Evolutionary conservation across 1,140 invertebrate species (phyloP).

Genomic region (Hypothenemus hampei): DNA sequence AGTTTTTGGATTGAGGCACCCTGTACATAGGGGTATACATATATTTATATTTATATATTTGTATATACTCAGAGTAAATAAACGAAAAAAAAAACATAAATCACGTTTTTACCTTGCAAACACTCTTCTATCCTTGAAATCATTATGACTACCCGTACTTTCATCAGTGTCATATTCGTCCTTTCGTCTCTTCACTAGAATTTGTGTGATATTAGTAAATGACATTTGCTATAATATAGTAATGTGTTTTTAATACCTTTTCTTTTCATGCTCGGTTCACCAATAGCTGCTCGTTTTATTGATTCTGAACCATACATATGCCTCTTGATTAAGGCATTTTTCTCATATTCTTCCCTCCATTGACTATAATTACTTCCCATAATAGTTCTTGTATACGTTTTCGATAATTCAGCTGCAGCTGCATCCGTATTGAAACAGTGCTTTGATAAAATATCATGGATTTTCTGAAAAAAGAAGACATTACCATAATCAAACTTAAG

Average conservation of each 20-base stretch:
- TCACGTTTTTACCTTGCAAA: slow-evolving; percentile 41
- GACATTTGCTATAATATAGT: too few species aligned
- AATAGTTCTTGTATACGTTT: slow-evolving; percentile 24
- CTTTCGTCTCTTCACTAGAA: slow-evolving; percentile 34
- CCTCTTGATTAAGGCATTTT: slow-evolving; percentile 7
- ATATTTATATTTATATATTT: too few species aligned
- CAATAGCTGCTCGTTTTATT: slow-evolving; percentile 22
- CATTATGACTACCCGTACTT: slow-evolving; percentile 30
- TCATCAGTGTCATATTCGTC: slow-evolving; percentile 38
- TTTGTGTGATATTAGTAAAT: neutral
- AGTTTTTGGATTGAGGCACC: too few species aligned
- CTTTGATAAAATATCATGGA: slow-evolving; percentile 38
- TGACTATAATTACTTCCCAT: slow-evolving; percentile 28
- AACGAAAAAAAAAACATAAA: too few species aligned
- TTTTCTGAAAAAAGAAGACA: slow-evolving; percentile 30
- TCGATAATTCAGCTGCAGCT: slow-evolving; percentile 35
- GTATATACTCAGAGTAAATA: too few species aligned
- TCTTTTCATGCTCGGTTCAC: slow-evolving; percentile 20
- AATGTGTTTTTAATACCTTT: slow-evolving; percentile 5
- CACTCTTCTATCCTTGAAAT: slow-evolving; percentile 39
- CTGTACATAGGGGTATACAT: too few species aligned
- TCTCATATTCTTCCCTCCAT: slow-evolving; percentile 33
- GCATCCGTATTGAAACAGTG: slow-evolving; percentile 39
- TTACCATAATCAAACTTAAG: neutral
- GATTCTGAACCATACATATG: neutral